phyloP scores from a whole-genome alignment of 35 echinoderm and acorn worm genomes.

The Ophiothrix spiculata region DNA sequence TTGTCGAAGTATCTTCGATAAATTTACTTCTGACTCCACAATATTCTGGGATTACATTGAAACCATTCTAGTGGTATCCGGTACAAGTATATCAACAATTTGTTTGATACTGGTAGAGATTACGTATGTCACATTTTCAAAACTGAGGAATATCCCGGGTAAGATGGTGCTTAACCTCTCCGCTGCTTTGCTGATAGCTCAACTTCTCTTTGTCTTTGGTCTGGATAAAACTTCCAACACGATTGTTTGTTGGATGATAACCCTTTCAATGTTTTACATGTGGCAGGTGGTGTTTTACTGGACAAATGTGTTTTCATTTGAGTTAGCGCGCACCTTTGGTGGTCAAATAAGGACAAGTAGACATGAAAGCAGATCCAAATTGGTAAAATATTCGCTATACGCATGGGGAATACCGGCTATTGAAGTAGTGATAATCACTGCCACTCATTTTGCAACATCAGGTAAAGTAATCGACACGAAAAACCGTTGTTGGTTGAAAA shows the following conservation, averaged over 20 bases:
- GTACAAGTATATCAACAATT: slow-evolving; percentile 12
- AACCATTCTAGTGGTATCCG: neutral
- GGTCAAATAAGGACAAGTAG: neutral
- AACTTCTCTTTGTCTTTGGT: slow-evolving; percentile 21
- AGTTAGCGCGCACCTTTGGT: slow-evolving; percentile 33
- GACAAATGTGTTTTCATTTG: slow-evolving; percentile 56
- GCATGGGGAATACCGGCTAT: neutral
- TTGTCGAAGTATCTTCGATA: neutral
- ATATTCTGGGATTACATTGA: no score
- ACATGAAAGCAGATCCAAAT: neutral
- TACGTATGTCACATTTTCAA: slow-evolving; percentile 26
- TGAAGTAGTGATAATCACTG: neutral
- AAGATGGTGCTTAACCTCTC: slow-evolving; percentile 24
- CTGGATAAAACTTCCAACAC: slow-evolving; percentile 10
- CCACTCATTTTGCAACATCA: neutral
- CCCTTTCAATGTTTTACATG: slow-evolving; percentile 22
- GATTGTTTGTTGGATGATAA: slow-evolving; percentile 13
- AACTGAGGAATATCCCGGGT: slow-evolving; percentile 38
- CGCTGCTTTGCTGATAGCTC: slow-evolving; percentile 20
- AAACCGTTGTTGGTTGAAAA: neutral
- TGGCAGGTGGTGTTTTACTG: slow-evolving; percentile 37
- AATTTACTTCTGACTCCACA: no score
- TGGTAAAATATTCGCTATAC: neutral
- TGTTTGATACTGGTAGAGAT: slow-evolving; percentile 15
- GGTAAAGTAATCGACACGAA: neutral